phyloP scores from a whole-genome alignment of 2,888 invertebrate species.

The Parapristionchus giblindavisi region DNA sequence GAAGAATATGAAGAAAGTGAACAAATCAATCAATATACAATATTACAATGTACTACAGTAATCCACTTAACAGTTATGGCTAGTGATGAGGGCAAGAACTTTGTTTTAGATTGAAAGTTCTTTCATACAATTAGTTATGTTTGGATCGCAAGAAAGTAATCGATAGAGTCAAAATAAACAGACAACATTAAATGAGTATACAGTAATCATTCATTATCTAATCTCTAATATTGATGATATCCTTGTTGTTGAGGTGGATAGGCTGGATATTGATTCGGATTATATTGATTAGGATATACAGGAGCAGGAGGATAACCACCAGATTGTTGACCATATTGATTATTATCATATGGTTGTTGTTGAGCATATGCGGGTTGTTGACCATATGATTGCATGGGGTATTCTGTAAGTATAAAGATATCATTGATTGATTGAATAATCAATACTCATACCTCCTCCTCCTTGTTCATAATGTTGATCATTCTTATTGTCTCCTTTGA shows the following conservation, averaged over 20 bases:
- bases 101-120: slow-evolving; percentile 26
- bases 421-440: background rate
- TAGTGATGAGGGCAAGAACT: slow-evolving; percentile 21
- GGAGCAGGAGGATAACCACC: slow-evolving; percentile 16
- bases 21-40: background rate
- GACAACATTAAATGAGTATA: background rate
- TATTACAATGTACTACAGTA: background rate
- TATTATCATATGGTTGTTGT: slow-evolving; percentile 36
- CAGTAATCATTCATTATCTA: too few relatives aligned
- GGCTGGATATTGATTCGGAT: slow-evolving; percentile 34
- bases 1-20: too few relatives aligned
- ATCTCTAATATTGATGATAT: slow-evolving; percentile 4
- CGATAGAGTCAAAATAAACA: background rate
- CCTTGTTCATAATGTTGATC: slow-evolving; percentile 27
- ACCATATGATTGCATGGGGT: slow-evolving; percentile 56
- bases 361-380: slow-evolving; percentile 39
- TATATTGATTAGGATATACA: slow-evolving; percentile 29
- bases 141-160: background rate
- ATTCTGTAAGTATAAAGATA: slow-evolving; percentile 35
- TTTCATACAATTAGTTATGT: background rate
- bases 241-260: slow-evolving; percentile 34
- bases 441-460: slow-evolving; percentile 6
- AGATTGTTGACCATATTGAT: slow-evolving; percentile 21
- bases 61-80: slow-evolving; percentile 8
- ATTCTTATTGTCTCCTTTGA: slow-evolving; percentile 10